A percentile compares a stretch with the other conserved stretches of the same genome.
phyloP scores from a whole-genome alignment of 2,888 invertebrate species.

The Pyrrhia umbra region DNA sequence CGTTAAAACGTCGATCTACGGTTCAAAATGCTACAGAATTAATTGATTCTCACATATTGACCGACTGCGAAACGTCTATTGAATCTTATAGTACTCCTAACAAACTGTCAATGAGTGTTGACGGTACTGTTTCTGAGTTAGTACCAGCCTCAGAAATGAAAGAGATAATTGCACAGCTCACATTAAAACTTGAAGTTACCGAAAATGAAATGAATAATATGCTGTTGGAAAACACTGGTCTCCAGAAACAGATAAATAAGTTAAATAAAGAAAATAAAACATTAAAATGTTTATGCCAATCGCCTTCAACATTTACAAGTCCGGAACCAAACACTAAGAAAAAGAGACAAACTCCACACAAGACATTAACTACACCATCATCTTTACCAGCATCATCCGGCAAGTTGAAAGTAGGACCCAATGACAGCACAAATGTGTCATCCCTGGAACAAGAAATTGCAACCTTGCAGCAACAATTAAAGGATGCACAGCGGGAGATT shows the following conservation, averaged over 20 bases:
- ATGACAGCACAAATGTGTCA: slow-evolving; percentile 5
- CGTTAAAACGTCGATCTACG: too few relatives aligned
- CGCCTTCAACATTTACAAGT: slow-evolving; percentile 6
- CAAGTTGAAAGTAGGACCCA: slow-evolving; percentile 1
- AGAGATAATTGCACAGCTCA: too few relatives aligned
- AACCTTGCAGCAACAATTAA: slow-evolving; percentile 11
- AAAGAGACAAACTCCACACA: slow-evolving; percentile 9
- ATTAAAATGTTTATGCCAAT: too few relatives aligned
- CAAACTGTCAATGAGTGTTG: slow-evolving; percentile 18
- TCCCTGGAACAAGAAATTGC: slow-evolving; percentile 14
- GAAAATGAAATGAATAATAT: too few relatives aligned
- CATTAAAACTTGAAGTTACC: too few relatives aligned
- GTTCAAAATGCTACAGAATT: slow-evolving; percentile 4
- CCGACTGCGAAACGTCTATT: slow-evolving; percentile 12
- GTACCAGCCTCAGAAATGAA: too few relatives aligned
- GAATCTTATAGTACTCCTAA: slow-evolving; percentile 13
- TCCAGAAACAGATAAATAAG: too few relatives aligned
- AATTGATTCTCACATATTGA: slow-evolving; percentile 16
- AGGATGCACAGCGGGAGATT: slow-evolving; percentile 11
- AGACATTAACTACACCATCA: neutral
- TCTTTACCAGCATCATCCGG: neutral
- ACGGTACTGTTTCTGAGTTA: too few relatives aligned
- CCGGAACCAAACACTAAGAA: slow-evolving; percentile 10
- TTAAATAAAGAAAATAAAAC: too few relatives aligned
- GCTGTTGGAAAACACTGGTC: too few relatives aligned